A percentile compares a stretch with the other conserved stretches of the same genome.
These are phyloP conservation scores for Drosophila tripunctata DNA, from an alignment of 2,888 invertebrate genomes.

Conservation along the genomic window DNA sequence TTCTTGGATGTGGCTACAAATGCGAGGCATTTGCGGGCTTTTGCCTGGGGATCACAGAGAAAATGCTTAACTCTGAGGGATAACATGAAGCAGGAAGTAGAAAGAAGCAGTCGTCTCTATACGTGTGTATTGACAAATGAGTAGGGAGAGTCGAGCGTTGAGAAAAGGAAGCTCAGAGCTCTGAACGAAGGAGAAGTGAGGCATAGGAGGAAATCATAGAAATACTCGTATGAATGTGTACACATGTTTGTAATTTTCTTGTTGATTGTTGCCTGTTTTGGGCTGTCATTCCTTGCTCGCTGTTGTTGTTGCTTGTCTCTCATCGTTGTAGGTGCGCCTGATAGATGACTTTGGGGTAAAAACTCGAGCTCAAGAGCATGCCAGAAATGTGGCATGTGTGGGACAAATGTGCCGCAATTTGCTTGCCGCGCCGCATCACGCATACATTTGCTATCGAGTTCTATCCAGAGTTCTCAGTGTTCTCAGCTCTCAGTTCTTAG, in stretches of 20 bases:
- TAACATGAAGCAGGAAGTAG: slow-evolving; percentile 46
- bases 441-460: slow-evolving; percentile 1
- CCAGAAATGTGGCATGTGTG: slow-evolving; percentile 27
- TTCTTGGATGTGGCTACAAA: slow-evolving; percentile 33
- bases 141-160: slow-evolving; percentile 9
- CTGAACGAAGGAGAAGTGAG: background rate
- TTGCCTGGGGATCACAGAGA: slow-evolving; percentile 47
- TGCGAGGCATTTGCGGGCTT: slow-evolving; percentile 49
- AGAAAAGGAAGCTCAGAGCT: background rate
- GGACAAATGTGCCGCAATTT: slow-evolving; percentile 65
- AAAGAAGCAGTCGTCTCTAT: slow-evolving; percentile 14
- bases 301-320: slow-evolving; percentile 22
- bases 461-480: too few relatives aligned
- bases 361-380: slow-evolving; percentile 24
- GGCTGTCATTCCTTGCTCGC: background rate
- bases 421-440: slow-evolving; percentile 1
- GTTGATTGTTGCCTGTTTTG: slow-evolving; percentile 62
- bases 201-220: slow-evolving; percentile 11
- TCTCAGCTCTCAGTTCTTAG: background rate
- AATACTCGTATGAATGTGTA: slow-evolving; percentile 36
- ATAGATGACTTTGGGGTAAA: slow-evolving; percentile 46
- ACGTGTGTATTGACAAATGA: slow-evolving; percentile 66
- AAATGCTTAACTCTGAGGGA: slow-evolving; percentile 42
- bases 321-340: slow-evolving; percentile 18
- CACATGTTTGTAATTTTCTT: slow-evolving; percentile 76